Base-by-base conservation (phyloP, 2,113 vertebrate genomes). In the Xyrauchen texanus region DNA sequence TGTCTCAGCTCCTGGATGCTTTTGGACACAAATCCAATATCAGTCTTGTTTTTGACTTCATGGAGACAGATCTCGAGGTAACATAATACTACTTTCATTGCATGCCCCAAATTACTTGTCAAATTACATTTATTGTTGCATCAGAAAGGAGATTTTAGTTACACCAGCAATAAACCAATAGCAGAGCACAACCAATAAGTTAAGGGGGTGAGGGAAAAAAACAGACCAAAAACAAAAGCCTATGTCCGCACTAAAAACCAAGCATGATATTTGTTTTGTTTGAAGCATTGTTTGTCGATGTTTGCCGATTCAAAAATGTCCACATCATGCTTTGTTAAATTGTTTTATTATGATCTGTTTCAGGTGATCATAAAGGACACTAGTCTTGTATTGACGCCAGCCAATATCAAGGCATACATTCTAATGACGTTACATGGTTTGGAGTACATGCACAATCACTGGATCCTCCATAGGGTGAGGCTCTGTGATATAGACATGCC, bases 1-100 rank as follows among this genome's bases (percentile, higher is more conserved):
- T 64, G 13, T 46, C 45, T 69, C 12, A 99, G 98, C 94, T 99
- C 65, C 88, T 98, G 84, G 97, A 99, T 92, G 98, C 96, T 4
- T 99, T 99, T 89, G 97, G 98, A 80, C 97, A 99, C 88, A 99
- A 99, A 90, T 99, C 97, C 4, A 99, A 99, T 86, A 99, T 99
- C 88, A 99, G 97, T 68, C 90, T 99, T 76, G 98, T 99, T 72
- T 99, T 99, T 95, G 98, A 99, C 86, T 99, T 94, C 87, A 99
- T 99, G 98, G 97, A 99, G 91, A 99, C 97, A 0, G 98, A 99
- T 87, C 85, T 99, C 55, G 98, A 99, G 97, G 98, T 58, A 58
- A 15, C 13, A 7, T 15, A 15, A 4, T n/a, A 7, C 4, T 57
- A 5, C 12, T 13, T 57, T 57, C 13, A 57, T 57, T 5, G 47